Evolutionary conservation across 2,113 vertebrate species (phyloP).

Genomic region (Pseudonaja textilis): DNA sequence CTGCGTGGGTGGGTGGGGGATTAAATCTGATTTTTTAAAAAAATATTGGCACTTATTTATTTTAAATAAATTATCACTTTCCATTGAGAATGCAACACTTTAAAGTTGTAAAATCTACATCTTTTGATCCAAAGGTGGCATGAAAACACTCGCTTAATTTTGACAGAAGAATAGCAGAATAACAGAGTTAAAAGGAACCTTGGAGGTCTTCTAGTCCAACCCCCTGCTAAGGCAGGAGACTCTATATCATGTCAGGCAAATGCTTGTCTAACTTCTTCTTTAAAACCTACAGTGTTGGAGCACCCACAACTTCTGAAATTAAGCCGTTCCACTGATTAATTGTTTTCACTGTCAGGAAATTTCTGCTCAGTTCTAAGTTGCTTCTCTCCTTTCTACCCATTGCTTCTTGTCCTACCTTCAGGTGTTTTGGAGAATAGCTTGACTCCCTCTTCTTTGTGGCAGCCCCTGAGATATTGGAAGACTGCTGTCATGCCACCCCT

Average conservation of each 20-base stretch:
- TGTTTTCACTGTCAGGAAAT: not conserved
- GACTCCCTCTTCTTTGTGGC: not conserved
- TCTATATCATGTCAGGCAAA: not conserved
- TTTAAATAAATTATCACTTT: conserved; percentile 47
- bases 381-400: not conserved
- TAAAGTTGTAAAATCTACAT: conserved; percentile 46
- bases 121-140: conserved; percentile 48
- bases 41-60: conserved; percentile 23
- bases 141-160: conserved; percentile 34
- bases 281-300: not conserved
- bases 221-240: not conserved
- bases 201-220: not conserved
- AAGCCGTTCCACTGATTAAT: not conserved
- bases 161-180: conserved; percentile 10
- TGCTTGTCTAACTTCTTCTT: not conserved
- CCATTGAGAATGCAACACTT: conserved; percentile 48
- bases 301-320: not conserved
- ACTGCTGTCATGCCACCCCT: not conserved
- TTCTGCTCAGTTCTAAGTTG: not conserved
- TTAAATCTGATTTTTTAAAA: conserved; percentile 6
- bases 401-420: not conserved
- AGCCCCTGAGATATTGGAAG: rapidly evolving
- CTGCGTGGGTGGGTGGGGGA: not conserved
- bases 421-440: not conserved
- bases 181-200: not conserved